phyloP scores from a whole-genome alignment of 2,797 vertebrate species.

The Pyrocephalus nanus region DNA sequence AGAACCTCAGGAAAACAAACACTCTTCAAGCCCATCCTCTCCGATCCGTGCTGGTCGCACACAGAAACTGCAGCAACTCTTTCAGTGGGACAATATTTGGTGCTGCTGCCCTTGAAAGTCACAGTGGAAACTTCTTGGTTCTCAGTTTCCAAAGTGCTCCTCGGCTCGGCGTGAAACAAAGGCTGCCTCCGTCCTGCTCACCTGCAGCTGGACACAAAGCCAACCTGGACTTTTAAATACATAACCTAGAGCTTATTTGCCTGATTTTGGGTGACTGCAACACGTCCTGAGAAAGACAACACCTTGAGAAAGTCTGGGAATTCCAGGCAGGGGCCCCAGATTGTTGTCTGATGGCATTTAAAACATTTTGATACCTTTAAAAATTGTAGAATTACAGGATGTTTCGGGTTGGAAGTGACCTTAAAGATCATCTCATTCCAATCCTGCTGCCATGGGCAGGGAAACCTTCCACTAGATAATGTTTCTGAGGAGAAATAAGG shows the following conservation, averaged over 20 bases:
- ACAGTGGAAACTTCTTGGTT: background rate
- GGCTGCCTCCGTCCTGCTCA: background rate
- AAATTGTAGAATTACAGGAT: background rate
- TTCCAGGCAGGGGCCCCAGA: background rate
- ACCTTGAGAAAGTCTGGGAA: background rate
- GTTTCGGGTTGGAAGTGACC: background rate
- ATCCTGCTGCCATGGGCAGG: background rate
- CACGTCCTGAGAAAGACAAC: background rate
- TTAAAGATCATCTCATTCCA: background rate
- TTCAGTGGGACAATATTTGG: background rate
- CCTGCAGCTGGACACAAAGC: background rate
- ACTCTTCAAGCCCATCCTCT: background rate
- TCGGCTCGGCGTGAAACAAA: background rate
- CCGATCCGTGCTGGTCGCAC: accelerated
- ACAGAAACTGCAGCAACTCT: background rate
- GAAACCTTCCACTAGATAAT: background rate
- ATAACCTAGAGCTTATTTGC: background rate
- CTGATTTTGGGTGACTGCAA: background rate
- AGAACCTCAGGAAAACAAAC: background rate
- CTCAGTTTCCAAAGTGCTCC: background rate
- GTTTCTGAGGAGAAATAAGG: background rate
- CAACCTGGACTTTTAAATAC: background rate
- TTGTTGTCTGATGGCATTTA: background rate
- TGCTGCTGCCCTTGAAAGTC: background rate
- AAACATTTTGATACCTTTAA: background rate